These are phyloP conservation scores for Hystrix brachyura DNA, from an alignment of 2,113 vertebrate genomes.

Conservation along the genomic window DNA sequence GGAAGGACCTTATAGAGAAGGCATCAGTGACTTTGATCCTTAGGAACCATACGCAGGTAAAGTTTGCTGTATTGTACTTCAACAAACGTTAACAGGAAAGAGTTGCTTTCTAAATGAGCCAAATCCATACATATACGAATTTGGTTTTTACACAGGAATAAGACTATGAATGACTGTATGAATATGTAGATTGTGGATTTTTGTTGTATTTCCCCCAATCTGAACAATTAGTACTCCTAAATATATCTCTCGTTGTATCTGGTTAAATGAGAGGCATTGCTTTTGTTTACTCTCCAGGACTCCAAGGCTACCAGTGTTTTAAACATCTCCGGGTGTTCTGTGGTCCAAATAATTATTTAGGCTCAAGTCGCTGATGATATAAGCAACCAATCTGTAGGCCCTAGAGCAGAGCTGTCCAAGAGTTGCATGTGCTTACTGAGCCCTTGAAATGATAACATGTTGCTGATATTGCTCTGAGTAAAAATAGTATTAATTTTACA, in stretches of 20 bases:
- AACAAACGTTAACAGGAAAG: not conserved
- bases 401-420: not conserved
- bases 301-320: constrained; percentile 41
- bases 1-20: not conserved
- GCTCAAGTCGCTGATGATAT: not conserved
- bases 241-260: not conserved
- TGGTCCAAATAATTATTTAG: not conserved
- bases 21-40: not conserved
- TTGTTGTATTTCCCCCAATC: not conserved
- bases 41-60: not conserved
- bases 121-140: not conserved
- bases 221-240: constrained; percentile 4
- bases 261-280: constrained; percentile 15
- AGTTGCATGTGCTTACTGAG: not conserved
- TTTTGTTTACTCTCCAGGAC: not conserved
- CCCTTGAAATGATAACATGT: not conserved
- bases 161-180: not conserved
- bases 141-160: not conserved
- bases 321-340: not conserved
- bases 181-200: not conserved
- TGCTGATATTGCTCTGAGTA: not conserved
- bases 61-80: not conserved
- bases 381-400: not conserved
- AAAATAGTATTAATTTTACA: not conserved
- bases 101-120: constrained; percentile 21